Evolutionary conservation across 2,797 vertebrate genomes (phyloP).

Genomic region (Gallinago stenura): DNA sequence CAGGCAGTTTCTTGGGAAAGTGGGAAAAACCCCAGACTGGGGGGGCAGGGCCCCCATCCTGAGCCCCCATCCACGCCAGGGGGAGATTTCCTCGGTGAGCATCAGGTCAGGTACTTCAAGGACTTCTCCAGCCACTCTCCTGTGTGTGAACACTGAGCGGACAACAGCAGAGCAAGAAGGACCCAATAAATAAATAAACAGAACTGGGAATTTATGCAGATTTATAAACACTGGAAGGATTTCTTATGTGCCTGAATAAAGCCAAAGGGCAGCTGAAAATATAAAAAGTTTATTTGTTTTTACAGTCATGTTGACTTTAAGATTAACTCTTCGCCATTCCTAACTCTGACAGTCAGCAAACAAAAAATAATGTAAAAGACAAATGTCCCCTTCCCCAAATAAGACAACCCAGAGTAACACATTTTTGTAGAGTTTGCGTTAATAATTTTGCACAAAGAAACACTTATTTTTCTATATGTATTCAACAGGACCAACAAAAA

Average conservation of each 20-base stretch:
- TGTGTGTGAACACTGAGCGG: background rate
- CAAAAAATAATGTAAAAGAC: background rate
- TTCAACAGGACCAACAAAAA: background rate
- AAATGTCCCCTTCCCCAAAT: background rate
- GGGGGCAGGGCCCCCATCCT: background rate
- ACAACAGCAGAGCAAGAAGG: background rate
- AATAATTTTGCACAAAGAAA: background rate
- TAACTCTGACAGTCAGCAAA: background rate
- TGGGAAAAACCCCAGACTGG: background rate
- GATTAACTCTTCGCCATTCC: background rate
- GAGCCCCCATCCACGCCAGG: background rate
- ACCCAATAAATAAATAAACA: background rate
- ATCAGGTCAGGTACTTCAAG: background rate
- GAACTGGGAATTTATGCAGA: background rate
- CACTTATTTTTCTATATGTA: fast-evolving
- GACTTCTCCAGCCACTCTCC: background rate
- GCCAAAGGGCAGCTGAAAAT: background rate
- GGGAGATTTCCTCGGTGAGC: background rate
- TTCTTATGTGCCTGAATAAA: background rate
- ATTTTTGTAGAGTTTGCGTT: background rate
- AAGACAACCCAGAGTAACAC: background rate
- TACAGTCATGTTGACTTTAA: background rate
- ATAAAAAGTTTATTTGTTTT: background rate
- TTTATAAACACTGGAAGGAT: background rate
- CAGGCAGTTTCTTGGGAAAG: background rate